Evolutionary conservation across 2,113 vertebrate species (phyloP).

Genomic region (Puntigrus tetrazona): DNA sequence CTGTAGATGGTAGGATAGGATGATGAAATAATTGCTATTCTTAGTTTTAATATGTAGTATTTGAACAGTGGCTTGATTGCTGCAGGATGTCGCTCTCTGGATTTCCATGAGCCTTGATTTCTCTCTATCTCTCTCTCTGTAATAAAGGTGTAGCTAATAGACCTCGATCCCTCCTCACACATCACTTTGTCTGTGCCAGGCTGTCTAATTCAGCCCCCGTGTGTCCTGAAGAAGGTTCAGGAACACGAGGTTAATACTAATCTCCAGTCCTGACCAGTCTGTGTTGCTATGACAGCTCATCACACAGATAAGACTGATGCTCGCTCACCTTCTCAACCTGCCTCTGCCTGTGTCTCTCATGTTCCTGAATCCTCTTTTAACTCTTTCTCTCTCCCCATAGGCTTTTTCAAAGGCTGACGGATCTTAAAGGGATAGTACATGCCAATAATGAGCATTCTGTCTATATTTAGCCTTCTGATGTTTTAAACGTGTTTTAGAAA

Average conservation of each 20-base stretch:
- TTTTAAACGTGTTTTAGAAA: not conserved
- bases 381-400: not conserved
- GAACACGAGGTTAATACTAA: conserved; percentile 28
- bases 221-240: not conserved
- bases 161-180: not conserved
- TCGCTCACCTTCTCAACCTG: conserved; percentile 38
- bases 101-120: conserved; percentile 21
- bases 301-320: not conserved
- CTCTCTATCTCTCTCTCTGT: not conserved
- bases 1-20: not conserved
- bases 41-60: not conserved
- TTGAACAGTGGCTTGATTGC: conserved; percentile 15
- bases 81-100: not conserved
- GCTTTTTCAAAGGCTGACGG: not conserved
- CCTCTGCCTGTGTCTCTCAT: not conserved
- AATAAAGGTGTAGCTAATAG: conserved; percentile 10
- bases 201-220: conserved; percentile 13
- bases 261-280: conserved; percentile 20
- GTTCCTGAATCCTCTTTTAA: conserved; percentile 5
- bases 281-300: conserved; percentile 34
- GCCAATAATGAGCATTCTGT: not conserved
- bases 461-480: not conserved
- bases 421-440: not conserved
- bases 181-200: conserved; percentile 8
- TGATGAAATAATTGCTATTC: conserved; percentile 14